phyloP scores from a whole-genome alignment of 2,113 vertebrate genomes.

The Egretta garzetta region DNA sequence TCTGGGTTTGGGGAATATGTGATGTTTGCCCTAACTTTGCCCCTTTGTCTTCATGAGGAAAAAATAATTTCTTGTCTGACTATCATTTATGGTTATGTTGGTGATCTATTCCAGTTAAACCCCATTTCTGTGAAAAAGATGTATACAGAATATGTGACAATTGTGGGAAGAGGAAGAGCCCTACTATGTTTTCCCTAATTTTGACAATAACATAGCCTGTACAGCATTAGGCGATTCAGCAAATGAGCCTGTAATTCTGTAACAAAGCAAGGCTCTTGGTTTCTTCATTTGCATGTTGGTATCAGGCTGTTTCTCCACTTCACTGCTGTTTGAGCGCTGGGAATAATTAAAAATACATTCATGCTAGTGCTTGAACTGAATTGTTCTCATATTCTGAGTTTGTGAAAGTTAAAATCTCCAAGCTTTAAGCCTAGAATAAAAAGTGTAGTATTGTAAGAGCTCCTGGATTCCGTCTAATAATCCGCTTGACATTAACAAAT shows the following conservation, averaged over 20 bases:
- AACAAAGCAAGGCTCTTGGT: background rate
- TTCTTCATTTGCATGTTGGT: background rate
- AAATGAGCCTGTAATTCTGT: background rate
- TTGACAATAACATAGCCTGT: background rate
- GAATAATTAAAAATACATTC: background rate
- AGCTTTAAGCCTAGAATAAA: background rate
- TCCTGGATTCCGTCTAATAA: conserved; percentile 7
- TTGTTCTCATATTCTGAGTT: background rate
- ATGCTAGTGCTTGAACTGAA: background rate
- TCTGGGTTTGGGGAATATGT: background rate
- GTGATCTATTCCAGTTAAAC: background rate
- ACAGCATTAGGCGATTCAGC: background rate
- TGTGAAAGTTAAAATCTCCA: background rate
- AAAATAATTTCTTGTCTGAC: background rate
- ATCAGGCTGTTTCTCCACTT: background rate
- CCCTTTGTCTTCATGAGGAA: background rate
- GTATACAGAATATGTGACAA: background rate
- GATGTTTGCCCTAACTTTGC: background rate
- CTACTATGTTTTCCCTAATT: background rate
- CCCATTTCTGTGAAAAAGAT: background rate
- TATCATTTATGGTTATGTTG: background rate
- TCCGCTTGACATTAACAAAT: conserved; percentile 1
- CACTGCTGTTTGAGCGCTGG: background rate
- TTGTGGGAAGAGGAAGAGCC: background rate
- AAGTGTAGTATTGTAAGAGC: background rate